phyloP scores from a whole-genome alignment of 2,888 invertebrate genomes.

The Rhopalosiphum nymphaeae region DNA sequence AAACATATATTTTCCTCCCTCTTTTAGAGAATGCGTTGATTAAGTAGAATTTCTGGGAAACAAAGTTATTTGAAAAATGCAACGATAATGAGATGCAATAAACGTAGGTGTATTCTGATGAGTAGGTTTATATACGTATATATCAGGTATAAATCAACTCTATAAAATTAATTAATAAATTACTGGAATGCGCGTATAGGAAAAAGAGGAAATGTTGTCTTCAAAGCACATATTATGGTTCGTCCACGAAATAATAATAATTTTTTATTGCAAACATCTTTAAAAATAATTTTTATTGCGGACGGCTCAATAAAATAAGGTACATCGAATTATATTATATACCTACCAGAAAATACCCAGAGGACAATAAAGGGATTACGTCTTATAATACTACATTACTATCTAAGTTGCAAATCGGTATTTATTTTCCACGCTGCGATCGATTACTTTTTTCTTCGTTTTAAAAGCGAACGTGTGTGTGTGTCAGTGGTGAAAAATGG shows the following conservation, averaged over 20 bases:
- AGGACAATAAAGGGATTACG: background rate
- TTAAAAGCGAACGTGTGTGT: background rate
- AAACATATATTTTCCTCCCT: background rate
- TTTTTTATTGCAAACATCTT: background rate
- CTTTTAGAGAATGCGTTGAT: background rate
- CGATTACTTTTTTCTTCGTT: background rate
- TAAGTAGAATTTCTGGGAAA: slow-evolving; percentile 21
- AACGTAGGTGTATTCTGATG: background rate
- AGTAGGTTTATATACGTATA: background rate
- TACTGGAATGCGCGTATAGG: background rate
- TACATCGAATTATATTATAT: background rate
- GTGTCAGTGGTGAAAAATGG: background rate
- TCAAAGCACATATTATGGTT: background rate
- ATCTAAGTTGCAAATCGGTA: background rate
- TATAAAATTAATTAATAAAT: background rate
- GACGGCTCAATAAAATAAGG: background rate
- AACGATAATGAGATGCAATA: background rate
- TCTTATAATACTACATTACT: background rate
- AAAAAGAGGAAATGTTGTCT: background rate
- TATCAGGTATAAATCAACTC: background rate
- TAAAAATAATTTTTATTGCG: background rate
- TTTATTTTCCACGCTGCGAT: background rate
- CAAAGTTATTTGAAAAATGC: slow-evolving; percentile 9
- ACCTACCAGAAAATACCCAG: background rate
- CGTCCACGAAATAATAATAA: background rate